phyloP scores from a whole-genome alignment of 2,888 invertebrate species.

The Drosophila atroscutellata region DNA sequence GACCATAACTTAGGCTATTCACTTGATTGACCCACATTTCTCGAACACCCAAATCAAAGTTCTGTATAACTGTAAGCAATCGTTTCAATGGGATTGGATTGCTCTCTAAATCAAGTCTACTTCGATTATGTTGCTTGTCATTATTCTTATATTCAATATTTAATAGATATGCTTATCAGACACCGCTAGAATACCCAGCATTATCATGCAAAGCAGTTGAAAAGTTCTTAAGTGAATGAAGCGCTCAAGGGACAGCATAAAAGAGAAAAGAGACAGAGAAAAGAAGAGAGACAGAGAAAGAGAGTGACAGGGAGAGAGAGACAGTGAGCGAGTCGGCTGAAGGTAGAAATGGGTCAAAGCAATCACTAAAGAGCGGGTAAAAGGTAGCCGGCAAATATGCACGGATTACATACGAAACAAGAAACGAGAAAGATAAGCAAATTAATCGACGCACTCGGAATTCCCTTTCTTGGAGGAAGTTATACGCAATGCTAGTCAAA shows the following conservation, averaged over 20 bases:
- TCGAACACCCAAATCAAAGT: slow-evolving; percentile 2
- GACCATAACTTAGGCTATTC: neutral
- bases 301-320: slow-evolving; percentile 9
- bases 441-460: slow-evolving; percentile 11
- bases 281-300: slow-evolving; percentile 4
- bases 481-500: neutral
- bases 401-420: slow-evolving; percentile 35
- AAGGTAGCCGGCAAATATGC: slow-evolving; percentile 69
- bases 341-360: slow-evolving; percentile 69
- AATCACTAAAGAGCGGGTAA: slow-evolving; percentile 57
- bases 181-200: slow-evolving; percentile 15
- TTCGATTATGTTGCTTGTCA: slow-evolving; percentile 21
- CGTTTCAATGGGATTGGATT: slow-evolving; percentile 32
- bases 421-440: slow-evolving; percentile 29
- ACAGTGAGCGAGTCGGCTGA: slow-evolving; percentile 15
- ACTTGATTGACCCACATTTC: slow-evolving; percentile 40
- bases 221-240: slow-evolving; percentile 47
- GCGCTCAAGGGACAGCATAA: neutral
- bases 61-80: slow-evolving; percentile 57
- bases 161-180: slow-evolving; percentile 38
- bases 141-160: neutral
- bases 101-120: slow-evolving; percentile 27
- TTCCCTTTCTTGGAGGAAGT: slow-evolving; percentile 35
- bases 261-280: neutral
- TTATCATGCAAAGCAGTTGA: slow-evolving; percentile 64